Percentiles rank a stretch among this genome's conserved stretches.
Conservation (phyloP, 2,797 vertebrate genomes). For the Epinephelus coioides region DNA sequence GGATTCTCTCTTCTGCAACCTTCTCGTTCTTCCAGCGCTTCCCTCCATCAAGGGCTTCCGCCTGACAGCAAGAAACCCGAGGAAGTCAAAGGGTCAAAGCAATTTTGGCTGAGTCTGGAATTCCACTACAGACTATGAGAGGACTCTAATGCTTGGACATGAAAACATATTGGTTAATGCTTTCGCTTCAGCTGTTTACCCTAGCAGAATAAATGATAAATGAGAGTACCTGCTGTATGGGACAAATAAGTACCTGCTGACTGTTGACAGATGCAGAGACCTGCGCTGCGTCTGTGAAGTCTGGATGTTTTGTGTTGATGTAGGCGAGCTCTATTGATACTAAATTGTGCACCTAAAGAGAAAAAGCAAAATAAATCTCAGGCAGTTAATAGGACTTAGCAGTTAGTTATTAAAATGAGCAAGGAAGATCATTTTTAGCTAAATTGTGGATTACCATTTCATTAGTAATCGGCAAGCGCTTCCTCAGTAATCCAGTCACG, state of each 20-base stretch:
- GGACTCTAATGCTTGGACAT: conserved; percentile 14
- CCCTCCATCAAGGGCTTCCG: conserved; percentile 80
- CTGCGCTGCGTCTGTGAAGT: conserved; percentile 89
- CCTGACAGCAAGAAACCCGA: conserved; percentile 67
- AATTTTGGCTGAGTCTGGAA: conserved; percentile 40
- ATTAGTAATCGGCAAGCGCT: conserved; percentile 89
- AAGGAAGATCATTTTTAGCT: conserved; percentile 26
- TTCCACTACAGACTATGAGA: conserved; percentile 23
- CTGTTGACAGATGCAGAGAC: conserved; percentile 89
- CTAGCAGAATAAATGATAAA: conserved; percentile 37
- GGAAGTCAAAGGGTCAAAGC: conserved; percentile 50
- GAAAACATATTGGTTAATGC: conserved; percentile 24
- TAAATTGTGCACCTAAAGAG: conserved; percentile 87
- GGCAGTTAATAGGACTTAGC: conserved; percentile 1
- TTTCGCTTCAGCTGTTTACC: conserved; percentile 30
- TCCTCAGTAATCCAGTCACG: conserved; percentile 88
- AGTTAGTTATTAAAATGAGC: conserved; percentile 28
- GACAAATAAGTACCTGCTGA: conserved; percentile 84
- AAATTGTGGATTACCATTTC: conserved; percentile 85
- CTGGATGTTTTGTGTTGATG: conserved; percentile 92
- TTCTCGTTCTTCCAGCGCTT: conserved; percentile 88
- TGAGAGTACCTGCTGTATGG: conserved; percentile 10
- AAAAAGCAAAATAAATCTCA: neutral
- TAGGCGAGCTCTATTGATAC: conserved; percentile 90
- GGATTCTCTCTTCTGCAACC: conserved; percentile 68